Evolutionary conservation across 2,797 vertebrate species (phyloP), one percentile per base, ranked within the genome.

Genomic region (Sebastes steindachneri): DNA sequence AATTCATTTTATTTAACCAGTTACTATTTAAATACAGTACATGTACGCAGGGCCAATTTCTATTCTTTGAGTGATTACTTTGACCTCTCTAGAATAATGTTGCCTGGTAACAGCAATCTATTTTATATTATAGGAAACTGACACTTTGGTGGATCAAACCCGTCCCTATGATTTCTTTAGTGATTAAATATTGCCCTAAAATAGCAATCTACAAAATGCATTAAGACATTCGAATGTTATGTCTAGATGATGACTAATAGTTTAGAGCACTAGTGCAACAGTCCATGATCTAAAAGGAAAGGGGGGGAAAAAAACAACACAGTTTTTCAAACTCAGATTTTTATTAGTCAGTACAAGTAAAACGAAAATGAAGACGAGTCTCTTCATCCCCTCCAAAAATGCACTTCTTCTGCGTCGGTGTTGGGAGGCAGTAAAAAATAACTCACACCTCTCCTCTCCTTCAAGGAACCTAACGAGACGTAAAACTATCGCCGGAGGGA

Each of bases 261-360:
- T 64, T 80, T 4, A 48, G 55, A 67, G 29, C 66, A 51, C 45
- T 70, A 57, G 68, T 72, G 75, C 26, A 63, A 78, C 73, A 83
- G 82, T 75, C 80, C 79, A 80, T 55, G 70, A 73, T 79, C 80
- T 90, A 41, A 77, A 67, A 75, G 73, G 75, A 83, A 87, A 88
- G 60, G 67, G 75, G 11, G 26, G 26, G 5, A 83, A 87, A 86
- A 41, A 71, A 78, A 88, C 90, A 68, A 94, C 90, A 93, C 87
- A 75, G 4, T 45, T 88, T 95, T 94, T 95, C 77, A 94, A 95
- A 95, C 89, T 92, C 85, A 95, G 86, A 88, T 87, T 91, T 96
- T 96, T 96, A 96, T 96, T 96, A 83, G 83, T 92, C 93, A 95
- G 91, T 94, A 95, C 95, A 96, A 89, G 86, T 92, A 91, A 94